Evolutionary conservation across 2,888 invertebrate species (phyloP), one percentile per base, ranked within the genome.

Genomic region (Tinea semifulvella): DNA sequence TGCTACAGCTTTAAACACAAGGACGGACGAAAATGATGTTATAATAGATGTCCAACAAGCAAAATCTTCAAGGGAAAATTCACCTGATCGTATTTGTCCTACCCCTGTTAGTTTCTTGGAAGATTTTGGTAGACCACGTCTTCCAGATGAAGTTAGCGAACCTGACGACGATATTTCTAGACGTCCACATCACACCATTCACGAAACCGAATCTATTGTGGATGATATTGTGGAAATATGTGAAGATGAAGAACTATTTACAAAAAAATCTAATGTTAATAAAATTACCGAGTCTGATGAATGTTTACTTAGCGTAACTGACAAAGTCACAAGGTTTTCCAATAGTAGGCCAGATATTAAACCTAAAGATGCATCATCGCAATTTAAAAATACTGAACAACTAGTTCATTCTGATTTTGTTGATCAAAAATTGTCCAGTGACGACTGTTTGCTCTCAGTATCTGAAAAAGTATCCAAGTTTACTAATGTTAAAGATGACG

Each of bases 41-140:
- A 81, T 88, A 20, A 85, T 89, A 46, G 88, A 89, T 59, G 83
- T 89, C 39, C 86, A 88, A 59, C 85, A 86, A 59, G 89, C 90
- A 0, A 89, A 88, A 65, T 90, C 90, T 42, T 90, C 90, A 0
- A 71, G 90, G 13, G 91, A 91, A 63, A 88, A 88, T 42, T 88
- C 90, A 3, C 90, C 90, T 0, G 89, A 90, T 57, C 83, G 86
- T 48, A 84, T 89, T 45, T 86, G 88, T 54, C 88, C 89, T 1
- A 84, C 85, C 7, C 88, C 88, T 0, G 81, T 88, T 3, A 82
- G 83, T 27, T 80, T 84, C 5, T 72, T 76, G 42, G 85, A 84
- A 40, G 84, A 84, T 48, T 80, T 83, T 1, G 84, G 85, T 40
- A 83, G 82, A 44, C 88, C 89, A 2, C 82, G 91, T 45, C 89